These are phyloP conservation scores for Desmophyllum pertusum DNA, from an alignment of 92 coral and sea anemone species.

Conservation along the genomic window DNA sequence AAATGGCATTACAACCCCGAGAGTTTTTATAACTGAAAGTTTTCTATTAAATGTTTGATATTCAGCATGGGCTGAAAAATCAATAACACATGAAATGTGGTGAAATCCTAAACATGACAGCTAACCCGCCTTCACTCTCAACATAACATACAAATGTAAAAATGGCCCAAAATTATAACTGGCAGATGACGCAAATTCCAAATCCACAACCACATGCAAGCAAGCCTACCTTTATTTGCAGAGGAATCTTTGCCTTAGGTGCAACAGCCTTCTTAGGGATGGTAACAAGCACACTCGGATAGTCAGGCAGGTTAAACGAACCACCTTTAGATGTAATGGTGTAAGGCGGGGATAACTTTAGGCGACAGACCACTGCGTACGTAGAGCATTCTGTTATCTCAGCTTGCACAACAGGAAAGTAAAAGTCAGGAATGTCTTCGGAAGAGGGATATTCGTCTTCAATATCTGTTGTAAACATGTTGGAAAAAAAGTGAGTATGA, in stretches of 20 bases:
- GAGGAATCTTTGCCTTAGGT: slow-evolving; percentile 5
- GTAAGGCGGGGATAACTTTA: slow-evolving; percentile 8
- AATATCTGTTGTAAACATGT: slow-evolving; percentile 1
- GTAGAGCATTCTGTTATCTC: slow-evolving; percentile 31
- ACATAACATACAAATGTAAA: too few relatives aligned
- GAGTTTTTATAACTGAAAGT: too few relatives aligned
- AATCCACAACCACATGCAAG: neutral
- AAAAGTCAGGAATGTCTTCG: neutral
- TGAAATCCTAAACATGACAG: too few relatives aligned
- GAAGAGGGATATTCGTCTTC: slow-evolving; percentile 22
- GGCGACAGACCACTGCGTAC: slow-evolving; percentile 32
- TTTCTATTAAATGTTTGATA: too few relatives aligned
- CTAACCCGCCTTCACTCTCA: too few relatives aligned
- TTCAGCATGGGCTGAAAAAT: too few relatives aligned
- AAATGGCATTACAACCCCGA: too few relatives aligned
- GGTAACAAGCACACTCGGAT: slow-evolving; percentile 6
- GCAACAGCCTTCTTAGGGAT: slow-evolving; percentile 31
- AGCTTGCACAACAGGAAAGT: slow-evolving; percentile 31
- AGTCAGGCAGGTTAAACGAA: slow-evolving; percentile 14
- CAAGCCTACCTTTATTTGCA: slow-evolving; percentile 23
- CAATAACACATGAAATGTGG: too few relatives aligned
- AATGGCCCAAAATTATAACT: neutral
- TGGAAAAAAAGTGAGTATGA: neutral
- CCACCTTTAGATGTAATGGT: slow-evolving; percentile 22
- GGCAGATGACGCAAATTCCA: neutral